Conservation (phyloP, 2,888 invertebrate species). For the Aspidiotus rigidus region DNA sequence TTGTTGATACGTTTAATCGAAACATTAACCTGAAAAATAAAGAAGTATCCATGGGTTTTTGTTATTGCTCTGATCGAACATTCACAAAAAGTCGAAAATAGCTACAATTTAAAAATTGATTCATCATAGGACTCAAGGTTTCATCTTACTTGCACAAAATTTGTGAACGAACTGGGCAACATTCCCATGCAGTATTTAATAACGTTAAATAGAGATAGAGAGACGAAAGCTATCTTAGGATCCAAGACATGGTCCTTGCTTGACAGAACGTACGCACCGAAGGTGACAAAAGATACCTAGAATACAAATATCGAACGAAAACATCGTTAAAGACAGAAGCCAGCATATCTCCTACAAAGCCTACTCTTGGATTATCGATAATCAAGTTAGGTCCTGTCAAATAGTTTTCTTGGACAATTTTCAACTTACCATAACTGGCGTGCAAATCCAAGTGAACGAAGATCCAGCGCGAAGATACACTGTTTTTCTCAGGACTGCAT, state of each 20-base stretch:
- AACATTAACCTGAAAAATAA: slow-evolving; percentile 46
- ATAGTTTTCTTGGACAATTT: slow-evolving; percentile 36
- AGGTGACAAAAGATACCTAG: slow-evolving; percentile 61
- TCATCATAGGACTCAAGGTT: too few relatives aligned
- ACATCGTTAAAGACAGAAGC: background rate
- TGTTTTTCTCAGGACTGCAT: slow-evolving; percentile 48
- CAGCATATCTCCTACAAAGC: too few relatives aligned
- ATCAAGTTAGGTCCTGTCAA: background rate
- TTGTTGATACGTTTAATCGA: slow-evolving; percentile 50
- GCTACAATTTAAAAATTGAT: too few relatives aligned
- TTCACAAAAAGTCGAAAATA: too few relatives aligned
- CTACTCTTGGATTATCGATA: too few relatives aligned
- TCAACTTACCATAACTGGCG: slow-evolving; percentile 51
- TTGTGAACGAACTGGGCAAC: slow-evolving; percentile 91
- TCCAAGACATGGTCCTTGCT: slow-evolving; percentile 75
- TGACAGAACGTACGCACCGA: slow-evolving; percentile 78
- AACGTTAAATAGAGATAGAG: slow-evolving; percentile 94
- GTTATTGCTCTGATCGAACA: background rate
- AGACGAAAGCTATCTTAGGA: slow-evolving; percentile 87
- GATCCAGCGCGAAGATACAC: slow-evolving; percentile 50
- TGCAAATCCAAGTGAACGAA: slow-evolving; percentile 53
- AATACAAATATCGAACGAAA: slow-evolving; percentile 21
- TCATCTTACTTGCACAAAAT: slow-evolving; percentile 73
- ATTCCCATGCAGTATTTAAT: slow-evolving; percentile 91
- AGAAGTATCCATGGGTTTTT: background rate